Percentiles rank a stretch among this genome's conserved stretches.
Conservation (phyloP, 2,888 invertebrate genomes). For the Diarsia brunnea region DNA sequence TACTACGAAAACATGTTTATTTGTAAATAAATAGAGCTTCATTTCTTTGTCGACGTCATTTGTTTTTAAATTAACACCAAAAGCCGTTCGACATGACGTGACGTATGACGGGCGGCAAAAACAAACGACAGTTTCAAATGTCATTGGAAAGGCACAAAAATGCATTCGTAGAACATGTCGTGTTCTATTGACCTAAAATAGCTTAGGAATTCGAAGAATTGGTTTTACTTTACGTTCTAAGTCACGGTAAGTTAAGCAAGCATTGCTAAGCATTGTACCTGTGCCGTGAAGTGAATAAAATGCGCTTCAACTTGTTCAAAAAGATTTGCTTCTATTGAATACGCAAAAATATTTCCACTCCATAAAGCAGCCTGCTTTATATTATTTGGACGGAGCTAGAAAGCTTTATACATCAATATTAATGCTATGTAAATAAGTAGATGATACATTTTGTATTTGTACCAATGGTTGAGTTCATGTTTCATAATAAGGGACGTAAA, state of each 20-base stretch:
- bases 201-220: slow-evolving; percentile 46
- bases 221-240: slow-evolving; percentile 17
- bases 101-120: neutral
- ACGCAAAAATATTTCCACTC: slow-evolving; percentile 36
- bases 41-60: slow-evolving; percentile 8
- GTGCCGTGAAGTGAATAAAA: slow-evolving; percentile 39
- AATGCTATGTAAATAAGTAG: slow-evolving; percentile 48
- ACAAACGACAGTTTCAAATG: slow-evolving; percentile 18
- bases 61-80: slow-evolving; percentile 16
- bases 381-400: slow-evolving; percentile 34
- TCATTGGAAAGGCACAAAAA: slow-evolving; percentile 40
- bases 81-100: neutral
- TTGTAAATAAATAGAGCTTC: neutral
- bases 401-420: slow-evolving; percentile 47
- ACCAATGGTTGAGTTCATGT: slow-evolving; percentile 44
- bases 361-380: slow-evolving; percentile 18
- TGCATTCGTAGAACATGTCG: slow-evolving; percentile 49
- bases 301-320: slow-evolving; percentile 31
- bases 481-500: slow-evolving; percentile 50
- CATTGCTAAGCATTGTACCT: slow-evolving; percentile 8
- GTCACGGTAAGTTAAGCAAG: slow-evolving; percentile 36
- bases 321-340: slow-evolving; percentile 27
- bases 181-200: slow-evolving; percentile 53
- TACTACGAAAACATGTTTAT: neutral
- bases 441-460: slow-evolving; percentile 37